Percentiles rank a stretch among this genome's conserved stretches.
phyloP scores from a whole-genome alignment of 2,888 invertebrate genomes.

The Taenaris catops region DNA sequence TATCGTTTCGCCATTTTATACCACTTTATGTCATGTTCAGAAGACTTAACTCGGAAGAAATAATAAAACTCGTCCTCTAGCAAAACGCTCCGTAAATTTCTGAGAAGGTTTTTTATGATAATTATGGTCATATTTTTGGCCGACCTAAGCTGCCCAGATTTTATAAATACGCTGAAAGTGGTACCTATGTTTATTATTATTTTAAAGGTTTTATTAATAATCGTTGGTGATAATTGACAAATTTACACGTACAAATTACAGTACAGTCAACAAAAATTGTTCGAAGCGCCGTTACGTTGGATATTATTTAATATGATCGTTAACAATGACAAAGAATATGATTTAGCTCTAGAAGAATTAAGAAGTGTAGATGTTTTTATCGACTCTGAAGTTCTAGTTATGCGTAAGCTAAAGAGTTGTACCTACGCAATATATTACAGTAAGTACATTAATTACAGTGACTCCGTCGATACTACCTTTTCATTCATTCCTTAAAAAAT shows the following conservation, averaged over 20 bases:
- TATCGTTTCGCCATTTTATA: not conserved
- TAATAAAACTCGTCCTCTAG: conserved; percentile 16
- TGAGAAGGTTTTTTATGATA: conserved; percentile 28
- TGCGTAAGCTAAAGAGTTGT: conserved; percentile 25
- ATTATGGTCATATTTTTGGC: conserved; percentile 35
- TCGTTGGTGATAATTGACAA: not conserved
- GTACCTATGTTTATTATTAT: conserved; percentile 72
- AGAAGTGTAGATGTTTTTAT: conserved; percentile 38
- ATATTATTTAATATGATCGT: conserved; percentile 40
- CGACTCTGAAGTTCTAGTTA: conserved; percentile 48
- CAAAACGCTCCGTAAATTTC: conserved; percentile 14
- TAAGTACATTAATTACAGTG: conserved; percentile 33
- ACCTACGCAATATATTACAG: conserved; percentile 39
- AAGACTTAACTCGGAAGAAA: conserved; percentile 1
- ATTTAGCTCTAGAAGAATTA: conserved; percentile 30
- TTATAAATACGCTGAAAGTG: conserved; percentile 53
- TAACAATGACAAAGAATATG: no score
- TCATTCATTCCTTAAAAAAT: no score
- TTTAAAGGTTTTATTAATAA: not conserved
- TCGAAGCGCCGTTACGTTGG: conserved; percentile 58
- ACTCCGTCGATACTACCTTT: no score
- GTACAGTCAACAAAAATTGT: conserved; percentile 38
- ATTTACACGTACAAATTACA: conserved; percentile 19
- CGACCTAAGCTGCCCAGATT: conserved; percentile 47
- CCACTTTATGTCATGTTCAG: not conserved